phyloP scores from a whole-genome alignment of 1,140 invertebrate genomes.

The Colletes latitarsis region DNA sequence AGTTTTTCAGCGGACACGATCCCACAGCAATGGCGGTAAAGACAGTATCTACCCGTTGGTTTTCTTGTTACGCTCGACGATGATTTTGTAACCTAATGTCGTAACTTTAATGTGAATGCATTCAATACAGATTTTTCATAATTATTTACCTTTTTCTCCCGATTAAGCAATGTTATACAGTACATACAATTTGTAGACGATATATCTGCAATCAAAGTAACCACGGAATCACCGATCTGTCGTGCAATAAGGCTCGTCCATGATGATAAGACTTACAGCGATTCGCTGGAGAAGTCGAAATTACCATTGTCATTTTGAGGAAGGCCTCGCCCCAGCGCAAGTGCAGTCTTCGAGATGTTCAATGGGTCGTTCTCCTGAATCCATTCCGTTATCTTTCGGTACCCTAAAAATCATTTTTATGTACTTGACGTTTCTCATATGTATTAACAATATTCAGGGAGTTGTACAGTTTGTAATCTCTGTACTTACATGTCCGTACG shows the following conservation, averaged over 20 bases:
- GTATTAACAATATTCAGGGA: background rate
- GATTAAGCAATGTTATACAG: background rate
- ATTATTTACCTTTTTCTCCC: conserved; percentile 15
- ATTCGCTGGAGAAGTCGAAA: conserved; percentile 46
- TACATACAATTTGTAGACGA: conserved; percentile 15
- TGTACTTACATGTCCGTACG: conserved; percentile 26
- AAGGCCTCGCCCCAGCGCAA: background rate
- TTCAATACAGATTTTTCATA: background rate
- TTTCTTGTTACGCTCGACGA: background rate
- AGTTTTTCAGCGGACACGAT: conserved; percentile 22
- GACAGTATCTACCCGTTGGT: background rate
- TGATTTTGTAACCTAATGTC: conserved; percentile 11
- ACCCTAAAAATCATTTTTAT: conserved; percentile 1
- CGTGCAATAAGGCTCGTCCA: background rate
- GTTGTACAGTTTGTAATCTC: background rate
- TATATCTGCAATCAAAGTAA: conserved; percentile 31
- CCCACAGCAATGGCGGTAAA: conserved; percentile 37
- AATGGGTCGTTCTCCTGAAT: conserved; percentile 23
- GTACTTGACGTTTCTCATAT: background rate
- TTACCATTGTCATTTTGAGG: conserved; percentile 50
- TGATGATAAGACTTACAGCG: conserved; percentile 43
- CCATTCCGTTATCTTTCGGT: conserved; percentile 17
- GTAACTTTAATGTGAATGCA: background rate
- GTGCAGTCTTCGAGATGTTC: conserved; percentile 24
- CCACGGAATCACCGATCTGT: conserved; percentile 13